Percentiles rank a stretch among this genome's conserved stretches.
phyloP scores from a whole-genome alignment of 2,888 invertebrate genomes.

The Emmelina monodactyla region DNA sequence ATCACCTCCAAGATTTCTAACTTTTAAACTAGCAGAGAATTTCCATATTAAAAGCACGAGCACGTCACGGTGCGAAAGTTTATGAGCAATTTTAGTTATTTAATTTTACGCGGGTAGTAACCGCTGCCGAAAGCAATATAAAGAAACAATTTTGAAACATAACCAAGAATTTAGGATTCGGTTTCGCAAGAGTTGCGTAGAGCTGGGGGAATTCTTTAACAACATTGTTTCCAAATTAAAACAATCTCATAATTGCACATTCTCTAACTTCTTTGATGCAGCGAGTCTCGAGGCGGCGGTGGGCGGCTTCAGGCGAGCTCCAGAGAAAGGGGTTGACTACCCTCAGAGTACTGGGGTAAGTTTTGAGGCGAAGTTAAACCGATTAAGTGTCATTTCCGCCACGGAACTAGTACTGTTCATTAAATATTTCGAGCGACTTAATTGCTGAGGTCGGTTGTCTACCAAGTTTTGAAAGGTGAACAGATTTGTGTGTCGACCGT shows the following conservation, averaged over 20 bases:
- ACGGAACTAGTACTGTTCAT: constrained; percentile 61
- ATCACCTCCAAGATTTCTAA: too few relatives aligned
- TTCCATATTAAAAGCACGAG: too few relatives aligned
- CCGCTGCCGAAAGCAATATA: constrained; percentile 49
- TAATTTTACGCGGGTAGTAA: too few relatives aligned
- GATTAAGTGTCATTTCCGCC: constrained; percentile 63
- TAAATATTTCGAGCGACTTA: constrained; percentile 62
- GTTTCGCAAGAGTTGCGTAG: constrained; percentile 45
- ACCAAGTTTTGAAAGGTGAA: constrained; percentile 37
- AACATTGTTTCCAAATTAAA: constrained; percentile 66
- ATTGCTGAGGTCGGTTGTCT: constrained; percentile 50
- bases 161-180: constrained; percentile 61
- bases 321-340: constrained; percentile 20
- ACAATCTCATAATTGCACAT: constrained; percentile 67
- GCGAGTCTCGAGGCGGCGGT: constrained; percentile 34
- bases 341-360: constrained; percentile 30
- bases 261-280: constrained; percentile 62
- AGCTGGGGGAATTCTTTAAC: constrained; percentile 56
- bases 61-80: too few relatives aligned
- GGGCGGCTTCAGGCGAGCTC: constrained; percentile 17
- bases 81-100: too few relatives aligned
- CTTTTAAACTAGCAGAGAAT: too few relatives aligned
- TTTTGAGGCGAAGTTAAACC: constrained; percentile 59
- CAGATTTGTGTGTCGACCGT: constrained; percentile 29
- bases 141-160: constrained; percentile 48